Percentiles rank a stretch among this genome's conserved stretches.
Evolutionary conservation across 2,797 vertebrate genomes (phyloP).

Genomic region (Myioborus melanocephalus): DNA sequence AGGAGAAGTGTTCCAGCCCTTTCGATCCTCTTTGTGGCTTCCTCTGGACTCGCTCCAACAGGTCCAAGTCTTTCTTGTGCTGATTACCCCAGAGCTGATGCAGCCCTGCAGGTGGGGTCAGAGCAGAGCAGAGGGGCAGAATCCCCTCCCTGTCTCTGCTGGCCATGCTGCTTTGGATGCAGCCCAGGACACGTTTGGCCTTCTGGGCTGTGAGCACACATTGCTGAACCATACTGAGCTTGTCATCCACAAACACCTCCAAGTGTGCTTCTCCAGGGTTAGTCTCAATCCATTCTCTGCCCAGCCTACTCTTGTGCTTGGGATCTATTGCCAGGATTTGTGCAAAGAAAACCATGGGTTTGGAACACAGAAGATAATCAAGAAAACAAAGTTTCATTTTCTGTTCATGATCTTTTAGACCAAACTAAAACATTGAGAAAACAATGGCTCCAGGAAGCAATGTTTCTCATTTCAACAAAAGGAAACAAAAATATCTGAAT

Average conservation of each 20-base stretch:
- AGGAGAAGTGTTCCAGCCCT: background rate
- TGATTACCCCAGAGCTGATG: background rate
- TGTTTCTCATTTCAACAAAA: background rate
- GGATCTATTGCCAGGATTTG: background rate
- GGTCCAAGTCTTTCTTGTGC: accelerated
- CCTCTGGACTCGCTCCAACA: accelerated
- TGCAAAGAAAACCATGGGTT: background rate
- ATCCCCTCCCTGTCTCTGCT: background rate
- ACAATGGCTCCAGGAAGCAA: background rate
- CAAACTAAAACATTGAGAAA: background rate
- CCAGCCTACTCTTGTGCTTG: background rate
- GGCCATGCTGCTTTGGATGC: accelerated
- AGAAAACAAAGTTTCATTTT: background rate
- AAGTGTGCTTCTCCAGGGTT: background rate
- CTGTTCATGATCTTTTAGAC: background rate
- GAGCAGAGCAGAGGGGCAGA: background rate
- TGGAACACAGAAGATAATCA: background rate
- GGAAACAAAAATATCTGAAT: background rate
- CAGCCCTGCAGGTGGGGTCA: background rate
- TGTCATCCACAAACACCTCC: background rate
- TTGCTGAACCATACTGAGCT: background rate
- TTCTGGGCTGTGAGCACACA: background rate
- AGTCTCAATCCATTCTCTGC: background rate
- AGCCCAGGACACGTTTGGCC: accelerated
- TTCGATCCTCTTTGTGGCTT: background rate